phyloP scores from a whole-genome alignment of 2,797 vertebrate species.

The Kryptopterus vitreolus region DNA sequence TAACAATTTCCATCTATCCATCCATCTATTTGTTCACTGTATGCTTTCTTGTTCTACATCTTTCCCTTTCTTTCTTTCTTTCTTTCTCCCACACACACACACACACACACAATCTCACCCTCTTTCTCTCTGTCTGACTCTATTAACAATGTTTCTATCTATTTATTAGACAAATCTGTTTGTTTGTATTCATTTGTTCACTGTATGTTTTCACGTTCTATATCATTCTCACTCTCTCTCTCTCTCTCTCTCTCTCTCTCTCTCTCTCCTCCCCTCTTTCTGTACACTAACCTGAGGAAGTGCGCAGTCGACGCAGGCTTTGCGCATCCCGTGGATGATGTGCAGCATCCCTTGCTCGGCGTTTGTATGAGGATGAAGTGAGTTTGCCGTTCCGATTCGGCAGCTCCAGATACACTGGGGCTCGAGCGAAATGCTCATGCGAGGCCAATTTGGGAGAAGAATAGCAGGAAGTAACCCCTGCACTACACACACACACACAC shows the following conservation, averaged over 20 bases:
- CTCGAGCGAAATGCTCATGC: constrained; percentile 89
- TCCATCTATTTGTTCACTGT: too few relatives aligned
- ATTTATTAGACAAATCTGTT: too few relatives aligned
- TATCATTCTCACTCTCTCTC: neutral
- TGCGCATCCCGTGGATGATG: constrained; percentile 86
- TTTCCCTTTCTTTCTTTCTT: too few relatives aligned
- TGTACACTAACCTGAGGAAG: constrained; percentile 85
- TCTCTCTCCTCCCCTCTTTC: neutral
- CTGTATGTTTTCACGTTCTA: neutral
- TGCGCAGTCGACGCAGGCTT: constrained; percentile 85
- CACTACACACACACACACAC: constrained; percentile 48
- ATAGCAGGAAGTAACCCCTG: constrained; percentile 96
- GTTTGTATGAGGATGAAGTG: constrained; percentile 58
- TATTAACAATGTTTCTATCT: too few relatives aligned
- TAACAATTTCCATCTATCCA: too few relatives aligned
- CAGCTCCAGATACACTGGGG: constrained; percentile 77
- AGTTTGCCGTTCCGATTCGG: constrained; percentile 67
- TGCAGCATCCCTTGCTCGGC: constrained; percentile 80
- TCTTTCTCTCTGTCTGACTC: too few relatives aligned
- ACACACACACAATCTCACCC: too few relatives aligned
- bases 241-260: neutral
- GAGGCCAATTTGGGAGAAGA: constrained; percentile 90
- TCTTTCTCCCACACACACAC: too few relatives aligned
- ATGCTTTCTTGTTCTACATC: too few relatives aligned
- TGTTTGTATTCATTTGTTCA: too few relatives aligned